A percentile compares a stretch with the other conserved stretches of the same genome.
Conservation (phyloP, 2,113 vertebrate genomes). For the Otus sunia region DNA sequence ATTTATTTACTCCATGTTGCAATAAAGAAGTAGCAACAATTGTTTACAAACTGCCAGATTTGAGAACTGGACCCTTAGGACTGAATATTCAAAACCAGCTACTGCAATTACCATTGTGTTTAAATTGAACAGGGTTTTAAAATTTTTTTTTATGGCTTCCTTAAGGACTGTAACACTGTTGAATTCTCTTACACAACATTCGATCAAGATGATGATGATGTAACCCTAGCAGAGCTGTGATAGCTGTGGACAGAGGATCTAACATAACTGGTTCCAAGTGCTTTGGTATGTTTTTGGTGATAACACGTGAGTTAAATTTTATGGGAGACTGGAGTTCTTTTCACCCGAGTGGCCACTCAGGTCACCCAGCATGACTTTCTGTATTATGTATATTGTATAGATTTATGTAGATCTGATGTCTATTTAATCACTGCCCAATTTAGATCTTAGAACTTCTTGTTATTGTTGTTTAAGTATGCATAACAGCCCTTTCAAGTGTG, state of each 20-base stretch:
- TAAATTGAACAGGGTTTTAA: neutral
- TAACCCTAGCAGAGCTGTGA: slow-evolving; percentile 1
- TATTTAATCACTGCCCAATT: slow-evolving; percentile 35
- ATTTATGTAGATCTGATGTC: slow-evolving; percentile 14
- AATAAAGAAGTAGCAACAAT: neutral
- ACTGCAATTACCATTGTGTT: neutral
- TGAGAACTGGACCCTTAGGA: neutral
- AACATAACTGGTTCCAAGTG: neutral
- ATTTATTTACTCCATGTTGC: neutral
- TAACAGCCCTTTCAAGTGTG: slow-evolving; percentile 64
- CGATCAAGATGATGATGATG: neutral
- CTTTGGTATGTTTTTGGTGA: neutral
- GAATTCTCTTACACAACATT: neutral
- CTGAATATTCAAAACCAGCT: neutral
- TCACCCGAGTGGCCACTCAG: neutral
- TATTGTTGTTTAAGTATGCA: slow-evolving; percentile 46
- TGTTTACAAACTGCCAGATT: neutral
- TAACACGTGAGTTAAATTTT: neutral
- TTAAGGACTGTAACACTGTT: neutral
- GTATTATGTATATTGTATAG: neutral
- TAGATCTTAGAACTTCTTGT: slow-evolving; percentile 37
- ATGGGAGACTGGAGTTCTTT: neutral
- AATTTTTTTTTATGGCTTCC: neutral
- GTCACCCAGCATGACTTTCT: neutral
- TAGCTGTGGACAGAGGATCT: slow-evolving; percentile 10